Conservation (phyloP, 92 coral and sea anemone species). For the Zoanthus sociatus region DNA sequence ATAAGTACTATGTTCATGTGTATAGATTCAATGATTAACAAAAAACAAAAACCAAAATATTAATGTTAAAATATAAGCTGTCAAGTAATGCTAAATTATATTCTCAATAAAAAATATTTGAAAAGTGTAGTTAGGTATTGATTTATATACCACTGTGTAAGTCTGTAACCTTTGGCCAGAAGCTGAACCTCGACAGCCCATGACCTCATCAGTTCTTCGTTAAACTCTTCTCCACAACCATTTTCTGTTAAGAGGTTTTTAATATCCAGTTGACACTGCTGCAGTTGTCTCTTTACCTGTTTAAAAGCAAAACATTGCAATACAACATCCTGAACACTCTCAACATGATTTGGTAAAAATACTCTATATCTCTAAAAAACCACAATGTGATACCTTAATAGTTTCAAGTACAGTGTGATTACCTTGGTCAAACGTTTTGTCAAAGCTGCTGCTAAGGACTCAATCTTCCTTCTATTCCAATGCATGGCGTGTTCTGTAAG, state of each 20-base stretch:
- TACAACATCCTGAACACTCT: neutral
- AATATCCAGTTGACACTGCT: neutral
- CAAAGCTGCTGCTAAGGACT: constrained; percentile 32
- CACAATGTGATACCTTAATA: neutral
- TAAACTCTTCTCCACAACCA: neutral
- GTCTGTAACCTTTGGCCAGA: neutral
- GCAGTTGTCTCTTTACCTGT: neutral
- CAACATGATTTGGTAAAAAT: neutral
- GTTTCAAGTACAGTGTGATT: too few relatives aligned
- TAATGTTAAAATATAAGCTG: too few relatives aligned
- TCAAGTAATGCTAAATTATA: too few relatives aligned
- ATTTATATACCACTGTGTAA: too few relatives aligned
- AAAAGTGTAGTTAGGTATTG: too few relatives aligned
- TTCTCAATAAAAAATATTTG: too few relatives aligned
- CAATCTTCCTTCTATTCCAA: constrained; percentile 67
- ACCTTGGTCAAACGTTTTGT: constrained; percentile 56
- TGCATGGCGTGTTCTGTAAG: constrained; percentile 65
- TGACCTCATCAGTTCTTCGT: neutral
- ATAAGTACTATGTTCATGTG: too few relatives aligned
- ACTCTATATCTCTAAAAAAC: neutral
- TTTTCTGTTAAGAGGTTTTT: neutral
- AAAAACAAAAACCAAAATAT: too few relatives aligned
- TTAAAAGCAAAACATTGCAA: neutral
- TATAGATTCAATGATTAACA: too few relatives aligned
- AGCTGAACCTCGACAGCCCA: neutral